Conservation (phyloP, 1,140 invertebrate species). For the Drosophila sucinea region DNA sequence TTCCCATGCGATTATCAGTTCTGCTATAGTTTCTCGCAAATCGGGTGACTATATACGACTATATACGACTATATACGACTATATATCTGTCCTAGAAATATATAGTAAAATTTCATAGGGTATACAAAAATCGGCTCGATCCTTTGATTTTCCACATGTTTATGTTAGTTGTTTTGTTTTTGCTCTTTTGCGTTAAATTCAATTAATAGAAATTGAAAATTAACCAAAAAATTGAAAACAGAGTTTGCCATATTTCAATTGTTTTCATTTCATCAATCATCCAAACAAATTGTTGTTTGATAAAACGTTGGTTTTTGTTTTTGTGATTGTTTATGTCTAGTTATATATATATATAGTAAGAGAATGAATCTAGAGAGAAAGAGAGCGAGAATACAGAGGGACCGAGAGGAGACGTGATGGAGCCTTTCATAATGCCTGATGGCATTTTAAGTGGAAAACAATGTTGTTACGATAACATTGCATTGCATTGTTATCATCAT, state of each 20-base stretch:
- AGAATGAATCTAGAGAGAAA: neutral
- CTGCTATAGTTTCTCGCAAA: no score
- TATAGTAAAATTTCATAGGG: no score
- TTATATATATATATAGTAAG: conserved; percentile 45
- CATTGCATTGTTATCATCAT: conserved; percentile 33
- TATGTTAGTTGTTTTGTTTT: neutral
- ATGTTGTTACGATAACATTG: conserved; percentile 44
- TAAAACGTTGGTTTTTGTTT: conserved; percentile 25
- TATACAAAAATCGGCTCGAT: no score
- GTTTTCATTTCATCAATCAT: conserved; percentile 38
- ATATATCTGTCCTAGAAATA: no score
- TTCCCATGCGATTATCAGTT: no score
- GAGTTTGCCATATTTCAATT: conserved; percentile 23
- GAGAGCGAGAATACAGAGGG: neutral
- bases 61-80: no score
- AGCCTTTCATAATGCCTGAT: conserved; percentile 28
- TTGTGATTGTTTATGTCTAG: conserved; percentile 29
- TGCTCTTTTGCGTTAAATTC: conserved; percentile 2
- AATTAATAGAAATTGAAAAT: conserved; percentile 52
- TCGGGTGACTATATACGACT: no score
- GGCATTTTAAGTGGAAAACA: conserved; percentile 68
- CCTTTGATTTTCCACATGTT: neutral
- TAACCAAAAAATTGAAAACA: conserved; percentile 22
- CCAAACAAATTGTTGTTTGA: conserved; percentile 18
- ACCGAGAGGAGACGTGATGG: conserved; percentile 5